A percentile compares a stretch with the other conserved stretches of the same genome.
Conservation (phyloP, 2,113 vertebrate genomes). For the Sorex araneus region DNA sequence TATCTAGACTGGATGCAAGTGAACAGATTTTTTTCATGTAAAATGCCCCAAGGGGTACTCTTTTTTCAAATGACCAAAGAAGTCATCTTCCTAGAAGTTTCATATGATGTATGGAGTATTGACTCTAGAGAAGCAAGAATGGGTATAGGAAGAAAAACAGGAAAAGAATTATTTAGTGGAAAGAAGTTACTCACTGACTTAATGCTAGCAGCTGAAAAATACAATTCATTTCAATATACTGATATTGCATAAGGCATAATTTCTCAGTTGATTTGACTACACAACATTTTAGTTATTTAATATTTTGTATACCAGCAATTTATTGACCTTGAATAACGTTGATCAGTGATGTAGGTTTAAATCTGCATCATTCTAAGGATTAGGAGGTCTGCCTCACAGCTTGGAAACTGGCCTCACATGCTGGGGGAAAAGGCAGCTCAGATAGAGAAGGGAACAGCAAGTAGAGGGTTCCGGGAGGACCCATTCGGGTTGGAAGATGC, state of each 20-base stretch:
- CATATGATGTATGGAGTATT: neutral
- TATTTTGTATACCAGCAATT: neutral
- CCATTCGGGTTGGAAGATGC: too few relatives aligned
- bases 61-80: neutral
- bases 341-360: neutral
- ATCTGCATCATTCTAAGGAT: conserved; percentile 10
- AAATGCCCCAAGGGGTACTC: neutral
- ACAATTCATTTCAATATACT: neutral
- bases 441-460: too few relatives aligned
- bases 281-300: conserved; percentile 1
- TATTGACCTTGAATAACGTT: neutral
- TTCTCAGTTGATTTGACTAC: conserved; percentile 27
- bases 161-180: conserved; percentile 25
- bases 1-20: neutral
- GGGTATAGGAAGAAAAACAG: neutral
- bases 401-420: too few relatives aligned
- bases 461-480: too few relatives aligned
- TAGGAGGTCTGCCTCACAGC: too few relatives aligned
- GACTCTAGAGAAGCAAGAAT: neutral
- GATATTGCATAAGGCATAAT: neutral
- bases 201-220: conserved; percentile 5
- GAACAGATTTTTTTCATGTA: neutral
- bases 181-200: neutral
- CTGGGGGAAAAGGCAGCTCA: too few relatives aligned
- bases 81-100: neutral